These are phyloP conservation scores for Drosophila lowei DNA, from an alignment of 1,140 invertebrate genomes.

Conservation along the genomic window DNA sequence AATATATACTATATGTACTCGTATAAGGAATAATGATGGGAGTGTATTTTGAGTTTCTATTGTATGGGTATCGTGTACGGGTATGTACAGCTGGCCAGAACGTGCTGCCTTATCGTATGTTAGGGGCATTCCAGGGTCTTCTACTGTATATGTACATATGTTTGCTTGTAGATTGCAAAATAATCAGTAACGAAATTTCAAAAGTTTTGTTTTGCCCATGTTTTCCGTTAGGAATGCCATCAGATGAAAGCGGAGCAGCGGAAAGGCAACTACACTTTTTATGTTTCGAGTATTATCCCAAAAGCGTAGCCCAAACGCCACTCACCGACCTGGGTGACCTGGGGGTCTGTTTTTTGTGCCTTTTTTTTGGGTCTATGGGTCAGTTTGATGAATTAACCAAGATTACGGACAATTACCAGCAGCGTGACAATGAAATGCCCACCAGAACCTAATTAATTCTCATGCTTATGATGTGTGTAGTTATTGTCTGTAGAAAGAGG, in stretches of 20 bases:
- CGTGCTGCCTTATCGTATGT: constrained; percentile 48
- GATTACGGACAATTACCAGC: constrained; percentile 66
- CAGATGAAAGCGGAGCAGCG: not conserved
- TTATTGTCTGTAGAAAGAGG: not conserved
- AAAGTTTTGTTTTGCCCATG: constrained; percentile 28
- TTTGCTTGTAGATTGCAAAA: constrained; percentile 6
- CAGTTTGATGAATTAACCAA: constrained; percentile 65
- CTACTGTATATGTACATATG: not conserved
- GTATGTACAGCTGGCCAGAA: constrained; percentile 31
- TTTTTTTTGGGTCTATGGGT: constrained; percentile 64
- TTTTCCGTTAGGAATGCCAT: constrained; percentile 18
- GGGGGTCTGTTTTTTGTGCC: not conserved
- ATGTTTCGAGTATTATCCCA: not conserved
- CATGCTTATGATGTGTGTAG: constrained; percentile 30
- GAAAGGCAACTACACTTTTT: constrained; percentile 1
- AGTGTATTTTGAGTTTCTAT: too few species aligned
- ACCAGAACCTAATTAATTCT: constrained; percentile 62
- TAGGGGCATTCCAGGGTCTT: constrained; percentile 15
- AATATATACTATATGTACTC: constrained; percentile 3
- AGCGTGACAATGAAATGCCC: constrained; percentile 58
- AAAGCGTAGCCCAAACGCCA: too few species aligned
- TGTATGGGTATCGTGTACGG: too few species aligned
- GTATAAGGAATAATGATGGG: too few species aligned
- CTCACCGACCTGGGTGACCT: not conserved
- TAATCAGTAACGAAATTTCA: constrained; percentile 33